These are phyloP conservation scores for Rhyacophila evoluta DNA, from an alignment of 2,888 invertebrate species.

Conservation along the genomic window DNA sequence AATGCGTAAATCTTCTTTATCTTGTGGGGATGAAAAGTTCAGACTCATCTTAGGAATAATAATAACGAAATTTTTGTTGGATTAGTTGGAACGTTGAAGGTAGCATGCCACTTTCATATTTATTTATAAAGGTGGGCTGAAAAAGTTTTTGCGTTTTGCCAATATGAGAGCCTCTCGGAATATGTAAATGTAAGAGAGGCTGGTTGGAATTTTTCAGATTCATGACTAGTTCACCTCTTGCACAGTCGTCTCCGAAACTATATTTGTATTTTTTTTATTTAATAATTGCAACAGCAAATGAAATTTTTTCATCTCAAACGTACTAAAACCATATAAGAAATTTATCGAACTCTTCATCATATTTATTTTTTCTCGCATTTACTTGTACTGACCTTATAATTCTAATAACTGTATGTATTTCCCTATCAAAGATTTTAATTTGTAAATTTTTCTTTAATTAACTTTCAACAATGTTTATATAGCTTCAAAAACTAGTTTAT, in stretches of 20 bases:
- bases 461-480: no score
- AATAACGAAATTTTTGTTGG: neutral
- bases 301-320: no score
- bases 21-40: neutral
- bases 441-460: no score
- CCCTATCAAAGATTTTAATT: no score
- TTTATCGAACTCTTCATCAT: no score
- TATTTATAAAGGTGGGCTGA: slow-evolving; percentile 20
- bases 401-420: no score
- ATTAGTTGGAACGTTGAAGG: slow-evolving; percentile 11
- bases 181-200: neutral
- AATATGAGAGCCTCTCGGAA: slow-evolving; percentile 18
- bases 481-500: no score
- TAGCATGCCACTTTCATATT: slow-evolving; percentile 26
- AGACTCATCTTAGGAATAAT: neutral
- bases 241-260: neutral
- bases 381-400: no score
- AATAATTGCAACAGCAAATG: no score
- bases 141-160: slow-evolving; percentile 18
- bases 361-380: no score
- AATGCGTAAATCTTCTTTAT: neutral
- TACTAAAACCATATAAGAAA: no score
- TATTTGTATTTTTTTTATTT: no score
- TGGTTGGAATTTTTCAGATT: slow-evolving; percentile 14
- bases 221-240: neutral